Conservation (phyloP, 2,888 invertebrate genomes). For the Thymelicus lineola region DNA sequence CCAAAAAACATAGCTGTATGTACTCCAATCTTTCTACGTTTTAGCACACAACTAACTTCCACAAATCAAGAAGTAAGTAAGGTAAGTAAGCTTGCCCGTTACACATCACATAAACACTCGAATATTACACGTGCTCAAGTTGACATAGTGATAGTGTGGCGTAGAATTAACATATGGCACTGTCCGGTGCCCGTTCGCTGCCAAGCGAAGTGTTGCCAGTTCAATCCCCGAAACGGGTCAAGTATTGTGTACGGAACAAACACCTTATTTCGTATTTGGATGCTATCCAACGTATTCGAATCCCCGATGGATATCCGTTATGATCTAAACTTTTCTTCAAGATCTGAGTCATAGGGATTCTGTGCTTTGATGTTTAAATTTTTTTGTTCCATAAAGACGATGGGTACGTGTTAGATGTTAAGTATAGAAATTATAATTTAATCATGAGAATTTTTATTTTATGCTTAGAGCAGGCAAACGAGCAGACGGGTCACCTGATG, state of each 20-base stretch:
- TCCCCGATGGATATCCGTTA: constrained; percentile 24
- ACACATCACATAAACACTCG: constrained; percentile 4
- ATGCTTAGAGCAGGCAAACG: too few relatives aligned
- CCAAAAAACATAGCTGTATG: too few relatives aligned
- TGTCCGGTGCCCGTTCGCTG: constrained; percentile 37
- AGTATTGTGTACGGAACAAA: constrained; percentile 39
- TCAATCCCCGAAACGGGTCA: constrained; percentile 40
- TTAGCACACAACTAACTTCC: too few relatives aligned
- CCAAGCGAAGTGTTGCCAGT: constrained; percentile 39
- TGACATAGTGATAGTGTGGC: constrained; percentile 9
- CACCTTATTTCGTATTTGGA: constrained; percentile 38
- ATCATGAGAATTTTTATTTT: too few relatives aligned
- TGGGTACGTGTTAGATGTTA: too few relatives aligned
- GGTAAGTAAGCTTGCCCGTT: too few relatives aligned
- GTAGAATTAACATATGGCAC: constrained; percentile 32
- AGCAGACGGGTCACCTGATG: too few relatives aligned
- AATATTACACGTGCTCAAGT: constrained; percentile 27
- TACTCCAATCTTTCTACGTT: too few relatives aligned
- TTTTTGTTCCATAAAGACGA: too few relatives aligned
- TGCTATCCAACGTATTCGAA: constrained; percentile 32
- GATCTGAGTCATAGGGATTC: neutral
- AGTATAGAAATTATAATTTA: too few relatives aligned
- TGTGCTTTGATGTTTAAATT: too few relatives aligned
- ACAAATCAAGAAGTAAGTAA: too few relatives aligned
- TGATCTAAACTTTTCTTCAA: constrained; percentile 21